Evolutionary conservation across 1,140 invertebrate species (phyloP), one percentile per base, ranked within the genome.

Genomic region (Frieseomelitta varia): DNA sequence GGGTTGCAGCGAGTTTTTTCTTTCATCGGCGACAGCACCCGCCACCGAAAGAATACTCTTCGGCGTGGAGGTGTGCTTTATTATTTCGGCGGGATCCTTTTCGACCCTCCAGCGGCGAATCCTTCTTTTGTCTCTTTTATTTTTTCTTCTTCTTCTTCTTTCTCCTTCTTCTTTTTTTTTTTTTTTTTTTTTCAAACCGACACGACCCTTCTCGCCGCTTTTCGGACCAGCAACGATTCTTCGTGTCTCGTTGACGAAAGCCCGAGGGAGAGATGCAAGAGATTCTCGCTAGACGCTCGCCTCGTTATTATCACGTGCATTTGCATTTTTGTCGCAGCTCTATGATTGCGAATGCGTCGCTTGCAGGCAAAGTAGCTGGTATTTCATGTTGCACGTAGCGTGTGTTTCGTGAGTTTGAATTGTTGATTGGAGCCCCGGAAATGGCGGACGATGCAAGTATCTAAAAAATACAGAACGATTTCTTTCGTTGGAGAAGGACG

Each of bases 271-370:
- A 27, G 67, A 77, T 27, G n/a, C 55, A 24, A 24, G 74, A 78
- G 56, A 30, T 21, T 56, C n/a, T 19, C 24, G 24, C 67, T 47
- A 73, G 58, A 34, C 51, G 34, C 76, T 58, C 68, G 72, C 27
- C 51, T 67, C 63, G 79, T 87, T 87, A 84, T 87, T 81, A 85
- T 81, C 67, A 27, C 56, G 27, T n/a, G 68, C 72, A 88, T 88
- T 88, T 88, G 78, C 86, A 88, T 85, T 81, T 85, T 88, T 85
- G 74, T 85, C 81, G 77, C 77, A 30, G 8, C 8, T 2, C 14
- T 24, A 34, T 56, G 61, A 76, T 76, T 30, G 55, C 74, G 17
- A 74, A 58, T 58, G 73, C 27, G 27, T 17, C 56, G 30, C 24
- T 14, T 17, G 0, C 8, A 17, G 72, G 47, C 15, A 47, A 30